A percentile compares a stretch with the other conserved stretches of the same genome.
phyloP scores from a whole-genome alignment of 2,113 vertebrate genomes.

The Larimichthys polyactis region DNA sequence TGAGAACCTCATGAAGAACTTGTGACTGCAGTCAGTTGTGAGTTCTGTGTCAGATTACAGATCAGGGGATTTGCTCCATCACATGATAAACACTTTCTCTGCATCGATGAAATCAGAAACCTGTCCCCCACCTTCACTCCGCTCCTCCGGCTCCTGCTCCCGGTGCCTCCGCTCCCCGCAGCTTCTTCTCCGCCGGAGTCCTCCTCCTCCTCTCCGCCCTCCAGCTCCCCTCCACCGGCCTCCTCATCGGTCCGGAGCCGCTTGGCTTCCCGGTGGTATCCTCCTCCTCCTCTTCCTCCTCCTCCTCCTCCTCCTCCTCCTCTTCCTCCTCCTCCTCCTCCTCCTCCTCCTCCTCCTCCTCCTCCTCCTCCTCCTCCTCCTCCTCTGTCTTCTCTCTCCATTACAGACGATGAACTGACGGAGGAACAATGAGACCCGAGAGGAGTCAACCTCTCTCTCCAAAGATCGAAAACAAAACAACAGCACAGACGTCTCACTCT shows the following conservation, averaged over 20 bases:
- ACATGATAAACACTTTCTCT: too few relatives aligned
- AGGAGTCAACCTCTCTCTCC: background rate
- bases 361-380: conserved; percentile 31
- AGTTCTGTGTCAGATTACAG: too few relatives aligned
- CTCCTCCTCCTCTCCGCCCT: conserved; percentile 44
- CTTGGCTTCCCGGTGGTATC: conserved; percentile 52
- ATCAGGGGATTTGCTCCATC: too few relatives aligned
- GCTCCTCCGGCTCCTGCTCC: conserved; percentile 31
- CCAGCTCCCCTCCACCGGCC: conserved; percentile 37
- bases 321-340: conserved; percentile 28
- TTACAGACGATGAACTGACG: conserved; percentile 8
- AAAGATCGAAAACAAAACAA: conserved; percentile 10
- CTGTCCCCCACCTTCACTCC: conserved; percentile 42
- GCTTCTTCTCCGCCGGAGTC: conserved; percentile 39
- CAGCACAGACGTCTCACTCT: conserved; percentile 27
- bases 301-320: too few relatives aligned
- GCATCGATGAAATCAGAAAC: too few relatives aligned
- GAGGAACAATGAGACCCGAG: conserved; percentile 11
- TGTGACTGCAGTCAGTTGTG: too few relatives aligned
- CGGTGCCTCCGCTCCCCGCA: conserved; percentile 10
- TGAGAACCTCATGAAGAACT: too few relatives aligned
- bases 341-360: conserved; percentile 36
- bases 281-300: conserved; percentile 34
- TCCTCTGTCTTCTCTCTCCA: conserved; percentile 45
- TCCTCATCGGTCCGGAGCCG: conserved; percentile 50